These are phyloP conservation scores for Crambe crambe DNA, from an alignment of 37 sponge, comb jelly and placozoan genomes.

Conservation along the genomic window DNA sequence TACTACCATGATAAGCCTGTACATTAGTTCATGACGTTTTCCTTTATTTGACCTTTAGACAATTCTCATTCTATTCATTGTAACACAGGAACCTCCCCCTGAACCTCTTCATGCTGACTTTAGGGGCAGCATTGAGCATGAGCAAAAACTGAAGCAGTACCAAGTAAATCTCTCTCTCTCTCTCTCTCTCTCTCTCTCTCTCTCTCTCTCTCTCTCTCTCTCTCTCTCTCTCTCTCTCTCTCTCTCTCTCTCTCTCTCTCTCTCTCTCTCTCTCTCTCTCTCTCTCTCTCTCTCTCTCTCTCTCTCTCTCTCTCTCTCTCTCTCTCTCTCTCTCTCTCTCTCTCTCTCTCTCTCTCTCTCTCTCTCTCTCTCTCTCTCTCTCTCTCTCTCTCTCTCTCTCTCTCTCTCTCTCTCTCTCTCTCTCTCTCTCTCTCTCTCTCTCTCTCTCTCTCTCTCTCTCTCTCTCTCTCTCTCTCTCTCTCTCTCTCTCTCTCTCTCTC, in stretches of 20 bases:
- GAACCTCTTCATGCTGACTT: slow-evolving; percentile 32
- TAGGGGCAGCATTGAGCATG: slow-evolving; percentile 45
- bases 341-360: not conserved
- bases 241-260: too few species aligned
- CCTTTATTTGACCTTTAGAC: too few species aligned
- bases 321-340: not conserved
- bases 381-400: not conserved
- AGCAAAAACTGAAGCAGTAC: slow-evolving; percentile 46
- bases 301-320: not conserved
- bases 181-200: slow-evolving; percentile 1
- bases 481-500: not conserved
- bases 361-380: not conserved
- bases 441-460: not conserved
- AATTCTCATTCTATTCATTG: too few species aligned
- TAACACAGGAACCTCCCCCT: slow-evolving; percentile 29
- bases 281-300: not conserved
- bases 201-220: not conserved
- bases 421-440: not conserved
- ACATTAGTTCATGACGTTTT: too few species aligned
- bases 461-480: not conserved
- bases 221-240: too few species aligned
- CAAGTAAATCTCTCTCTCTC: slow-evolving; percentile 52
- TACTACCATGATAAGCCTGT: slow-evolving; percentile 79
- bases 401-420: not conserved
- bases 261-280: too few species aligned